Conservation (phyloP, 2,797 vertebrate genomes). For the Ibycter americanus region DNA sequence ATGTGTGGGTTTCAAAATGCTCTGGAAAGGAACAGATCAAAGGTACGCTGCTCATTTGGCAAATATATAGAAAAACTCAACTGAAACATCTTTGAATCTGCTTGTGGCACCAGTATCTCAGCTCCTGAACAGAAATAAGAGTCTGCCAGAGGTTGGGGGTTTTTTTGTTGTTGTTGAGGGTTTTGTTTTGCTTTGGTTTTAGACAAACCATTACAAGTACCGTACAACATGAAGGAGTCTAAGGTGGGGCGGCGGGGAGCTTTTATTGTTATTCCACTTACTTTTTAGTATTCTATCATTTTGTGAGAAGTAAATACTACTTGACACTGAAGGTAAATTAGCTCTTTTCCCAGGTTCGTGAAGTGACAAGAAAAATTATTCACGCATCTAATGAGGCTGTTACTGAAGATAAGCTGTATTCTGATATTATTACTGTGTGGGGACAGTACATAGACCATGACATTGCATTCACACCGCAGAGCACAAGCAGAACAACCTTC, state of each 20-base stretch:
- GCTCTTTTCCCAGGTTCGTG: constrained; percentile 80
- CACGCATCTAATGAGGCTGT: constrained; percentile 72
- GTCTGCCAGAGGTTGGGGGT: background rate
- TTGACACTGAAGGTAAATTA: background rate
- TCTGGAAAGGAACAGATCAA: background rate
- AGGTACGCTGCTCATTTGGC: background rate
- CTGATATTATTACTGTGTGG: constrained; percentile 90
- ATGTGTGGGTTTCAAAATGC: background rate
- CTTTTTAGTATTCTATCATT: background rate
- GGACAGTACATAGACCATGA: constrained; percentile 95
- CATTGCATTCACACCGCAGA: constrained; percentile 90
- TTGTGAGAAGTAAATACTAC: background rate
- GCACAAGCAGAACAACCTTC: constrained; percentile 54
- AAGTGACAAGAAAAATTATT: constrained; percentile 86
- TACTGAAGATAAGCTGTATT: constrained; percentile 81
- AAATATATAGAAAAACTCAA: background rate
- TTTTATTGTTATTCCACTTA: background rate
- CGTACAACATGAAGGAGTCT: background rate
- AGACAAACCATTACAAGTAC: background rate
- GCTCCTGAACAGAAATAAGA: background rate
- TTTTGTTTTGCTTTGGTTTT: background rate
- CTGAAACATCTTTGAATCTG: background rate
- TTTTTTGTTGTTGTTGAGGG: background rate
- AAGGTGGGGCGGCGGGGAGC: background rate
- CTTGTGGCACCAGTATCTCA: background rate